Conservation (phyloP, 2,113 vertebrate species). For the Leptosomus discolor region DNA sequence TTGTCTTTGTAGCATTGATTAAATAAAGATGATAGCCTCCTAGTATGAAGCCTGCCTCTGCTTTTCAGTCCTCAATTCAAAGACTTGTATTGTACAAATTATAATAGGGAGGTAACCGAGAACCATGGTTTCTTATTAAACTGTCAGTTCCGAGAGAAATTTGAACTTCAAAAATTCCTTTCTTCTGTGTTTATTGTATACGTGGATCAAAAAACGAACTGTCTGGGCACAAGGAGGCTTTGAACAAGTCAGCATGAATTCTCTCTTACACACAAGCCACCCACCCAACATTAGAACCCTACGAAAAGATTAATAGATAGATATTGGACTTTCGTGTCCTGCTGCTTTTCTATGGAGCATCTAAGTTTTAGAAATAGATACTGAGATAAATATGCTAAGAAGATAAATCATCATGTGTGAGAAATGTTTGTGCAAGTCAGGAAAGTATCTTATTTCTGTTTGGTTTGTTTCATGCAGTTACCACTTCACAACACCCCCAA, state of each 20-base stretch:
- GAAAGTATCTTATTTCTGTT: not conserved
- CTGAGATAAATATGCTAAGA: not conserved
- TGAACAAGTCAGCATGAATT: conserved; percentile 21
- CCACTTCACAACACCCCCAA: not conserved
- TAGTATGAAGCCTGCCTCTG: not conserved
- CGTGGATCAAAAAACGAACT: conserved; percentile 21
- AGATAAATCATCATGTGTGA: not conserved
- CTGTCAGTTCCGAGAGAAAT: not conserved
- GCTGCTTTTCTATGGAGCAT: not conserved
- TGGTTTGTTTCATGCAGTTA: not conserved
- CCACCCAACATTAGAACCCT: not conserved
- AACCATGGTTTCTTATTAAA: not conserved
- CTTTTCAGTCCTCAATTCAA: conserved; percentile 4
- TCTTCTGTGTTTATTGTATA: conserved; percentile 50
- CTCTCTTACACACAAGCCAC: not conserved
- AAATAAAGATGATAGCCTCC: conserved; percentile 1
- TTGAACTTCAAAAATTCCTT: conserved; percentile 48
- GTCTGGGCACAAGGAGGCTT: not conserved
- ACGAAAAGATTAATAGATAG: conserved; percentile 36
- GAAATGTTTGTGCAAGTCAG: not conserved
- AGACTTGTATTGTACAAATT: conserved; percentile 35
- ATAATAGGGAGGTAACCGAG: conserved; percentile 20
- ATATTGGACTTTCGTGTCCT: not conserved
- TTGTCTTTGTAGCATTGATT: conserved; percentile 33
- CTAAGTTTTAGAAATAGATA: conserved; percentile 28